phyloP scores from a whole-genome alignment of 2,888 invertebrate species.

The Chloromyia formosa region DNA sequence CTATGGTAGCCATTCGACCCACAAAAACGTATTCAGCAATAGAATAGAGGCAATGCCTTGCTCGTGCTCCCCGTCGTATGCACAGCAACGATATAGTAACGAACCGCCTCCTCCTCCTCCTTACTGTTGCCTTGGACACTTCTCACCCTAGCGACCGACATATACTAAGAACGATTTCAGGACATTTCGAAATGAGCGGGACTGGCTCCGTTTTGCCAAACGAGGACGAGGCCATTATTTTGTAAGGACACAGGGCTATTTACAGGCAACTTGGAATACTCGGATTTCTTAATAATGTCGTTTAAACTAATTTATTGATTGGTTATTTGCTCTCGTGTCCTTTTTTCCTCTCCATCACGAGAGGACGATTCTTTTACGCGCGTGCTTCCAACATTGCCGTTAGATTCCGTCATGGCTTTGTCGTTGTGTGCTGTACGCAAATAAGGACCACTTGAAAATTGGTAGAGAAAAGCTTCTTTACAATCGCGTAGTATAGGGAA shows the following conservation, averaged over 20 bases:
- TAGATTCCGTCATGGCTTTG: too few relatives aligned
- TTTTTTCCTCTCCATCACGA: neutral
- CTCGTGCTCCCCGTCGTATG: neutral
- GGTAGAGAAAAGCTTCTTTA: conserved; percentile 37
- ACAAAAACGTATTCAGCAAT: neutral
- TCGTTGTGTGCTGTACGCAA: neutral
- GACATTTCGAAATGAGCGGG: conserved; percentile 4
- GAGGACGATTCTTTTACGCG: neutral
- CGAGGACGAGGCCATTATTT: conserved; percentile 21
- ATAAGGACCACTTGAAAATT: conserved; percentile 36
- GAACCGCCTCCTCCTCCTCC: neutral
- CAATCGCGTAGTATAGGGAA: neutral
- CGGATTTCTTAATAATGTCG: conserved; percentile 47
- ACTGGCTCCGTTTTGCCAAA: conserved; percentile 15
- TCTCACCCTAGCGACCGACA: neutral
- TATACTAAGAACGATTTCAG: neutral
- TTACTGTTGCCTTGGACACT: conserved; percentile 2
- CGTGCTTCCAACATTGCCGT: neutral
- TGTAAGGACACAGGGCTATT: conserved; percentile 33
- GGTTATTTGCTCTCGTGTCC: conserved; percentile 47
- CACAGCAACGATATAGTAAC: neutral
- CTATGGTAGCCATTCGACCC: neutral
- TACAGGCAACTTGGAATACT: conserved; percentile 17
- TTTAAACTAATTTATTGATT: conserved; percentile 51
- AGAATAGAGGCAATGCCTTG: neutral